phyloP scores from a whole-genome alignment of 2,797 vertebrate species.

The Pyrocephalus nanus region DNA sequence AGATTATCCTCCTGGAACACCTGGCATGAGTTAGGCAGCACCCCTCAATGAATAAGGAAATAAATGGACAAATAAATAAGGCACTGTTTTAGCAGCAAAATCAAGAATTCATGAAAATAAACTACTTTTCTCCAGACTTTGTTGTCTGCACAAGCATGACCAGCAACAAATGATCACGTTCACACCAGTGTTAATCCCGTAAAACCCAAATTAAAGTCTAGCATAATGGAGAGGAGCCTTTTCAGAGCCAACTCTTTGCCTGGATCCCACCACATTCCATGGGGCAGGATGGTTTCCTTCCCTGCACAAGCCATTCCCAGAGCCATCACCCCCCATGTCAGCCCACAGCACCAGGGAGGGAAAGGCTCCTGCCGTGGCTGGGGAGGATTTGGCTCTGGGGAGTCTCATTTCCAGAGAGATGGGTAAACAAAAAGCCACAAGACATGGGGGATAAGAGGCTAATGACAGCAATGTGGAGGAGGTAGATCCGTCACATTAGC shows the following conservation, averaged over 20 bases:
- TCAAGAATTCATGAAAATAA: not conserved
- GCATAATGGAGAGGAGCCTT: not conserved
- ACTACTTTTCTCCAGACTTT: not conserved
- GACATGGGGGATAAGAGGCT: not conserved
- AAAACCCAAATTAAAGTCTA: not conserved
- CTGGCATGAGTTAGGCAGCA: not conserved
- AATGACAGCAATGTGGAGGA: not conserved
- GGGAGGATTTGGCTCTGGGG: not conserved
- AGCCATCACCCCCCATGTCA: not conserved
- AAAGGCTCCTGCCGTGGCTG: not conserved
- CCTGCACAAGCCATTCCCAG: not conserved
- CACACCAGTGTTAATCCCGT: rapidly evolving
- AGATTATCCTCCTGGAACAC: not conserved
- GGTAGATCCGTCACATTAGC: not conserved
- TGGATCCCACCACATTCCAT: not conserved
- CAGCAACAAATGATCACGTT: not conserved
- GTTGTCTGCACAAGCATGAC: not conserved
- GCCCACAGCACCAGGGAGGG: not conserved
- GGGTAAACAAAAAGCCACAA: not conserved
- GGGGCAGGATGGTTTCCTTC: not conserved
- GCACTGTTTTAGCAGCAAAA: not conserved
- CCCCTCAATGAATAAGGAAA: not conserved
- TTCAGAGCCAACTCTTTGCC: not conserved
- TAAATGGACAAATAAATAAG: not conserved
- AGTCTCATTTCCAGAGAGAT: not conserved